phyloP scores from a whole-genome alignment of 2,113 vertebrate genomes.

The Paramormyrops kingsleyae region DNA sequence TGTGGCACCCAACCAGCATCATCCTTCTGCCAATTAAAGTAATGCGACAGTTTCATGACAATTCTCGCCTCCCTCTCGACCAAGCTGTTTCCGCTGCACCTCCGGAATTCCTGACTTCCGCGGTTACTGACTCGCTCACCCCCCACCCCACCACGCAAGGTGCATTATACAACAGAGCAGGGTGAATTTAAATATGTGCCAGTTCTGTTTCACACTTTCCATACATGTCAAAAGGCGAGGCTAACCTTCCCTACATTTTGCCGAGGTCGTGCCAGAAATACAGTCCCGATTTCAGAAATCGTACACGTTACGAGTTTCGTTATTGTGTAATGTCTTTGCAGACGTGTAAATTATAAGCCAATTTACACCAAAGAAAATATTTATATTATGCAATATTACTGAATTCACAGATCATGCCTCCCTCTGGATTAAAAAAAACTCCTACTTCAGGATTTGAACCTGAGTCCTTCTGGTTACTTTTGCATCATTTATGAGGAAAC shows the following conservation, averaged over 20 bases:
- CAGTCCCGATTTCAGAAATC: not conserved
- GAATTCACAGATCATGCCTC: not conserved
- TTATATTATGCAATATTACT: not conserved
- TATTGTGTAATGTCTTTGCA: not conserved
- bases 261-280: not conserved
- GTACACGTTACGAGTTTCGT: not conserved
- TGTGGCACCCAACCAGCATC: not conserved
- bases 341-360: not conserved
- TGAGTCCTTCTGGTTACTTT: not conserved
- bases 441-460: not conserved
- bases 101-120: not conserved
- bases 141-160: not conserved
- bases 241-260: not conserved
- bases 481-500: not conserved
- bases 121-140: not conserved
- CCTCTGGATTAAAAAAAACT: not conserved
- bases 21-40: conserved; percentile 1
- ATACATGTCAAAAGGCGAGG: not conserved
- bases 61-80: not conserved
- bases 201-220: not conserved
- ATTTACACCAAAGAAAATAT: not conserved
- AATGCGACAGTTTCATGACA: conserved; percentile 6
- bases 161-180: not conserved
- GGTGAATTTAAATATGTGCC: not conserved
- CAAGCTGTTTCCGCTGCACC: not conserved